Percentiles rank a stretch among this genome's conserved stretches.
These are phyloP conservation scores for Tokudaia tokunoshimensis DNA, from an alignment of 2,797 vertebrate genomes.

Conservation along the genomic window DNA sequence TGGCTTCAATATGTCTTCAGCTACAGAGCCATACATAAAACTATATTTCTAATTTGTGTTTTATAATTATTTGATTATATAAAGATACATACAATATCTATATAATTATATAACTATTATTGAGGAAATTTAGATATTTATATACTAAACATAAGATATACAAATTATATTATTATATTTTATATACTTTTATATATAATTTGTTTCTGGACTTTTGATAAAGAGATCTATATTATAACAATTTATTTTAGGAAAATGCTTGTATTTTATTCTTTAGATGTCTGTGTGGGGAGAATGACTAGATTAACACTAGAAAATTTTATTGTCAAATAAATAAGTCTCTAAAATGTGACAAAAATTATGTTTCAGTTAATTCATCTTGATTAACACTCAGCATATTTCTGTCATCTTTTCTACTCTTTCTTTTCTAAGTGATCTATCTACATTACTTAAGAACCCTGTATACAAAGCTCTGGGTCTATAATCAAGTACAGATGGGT, in stretches of 20 bases:
- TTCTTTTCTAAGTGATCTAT: background rate
- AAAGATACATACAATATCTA: background rate
- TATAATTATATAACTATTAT: background rate
- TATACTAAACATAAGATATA: background rate
- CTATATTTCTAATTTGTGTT: background rate
- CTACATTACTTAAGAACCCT: background rate
- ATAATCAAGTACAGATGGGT: background rate
- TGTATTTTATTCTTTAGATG: background rate
- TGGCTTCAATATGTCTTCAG: conserved; percentile 1
- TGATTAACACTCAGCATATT: background rate
- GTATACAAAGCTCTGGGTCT: background rate
- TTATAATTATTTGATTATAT: background rate
- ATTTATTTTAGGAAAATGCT: background rate
- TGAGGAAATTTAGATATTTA: background rate
- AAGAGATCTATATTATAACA: background rate
- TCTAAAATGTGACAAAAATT: background rate
- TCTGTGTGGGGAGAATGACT: background rate
- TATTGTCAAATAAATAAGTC: background rate
- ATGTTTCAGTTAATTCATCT: background rate
- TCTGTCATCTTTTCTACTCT: background rate
- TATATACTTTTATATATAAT: background rate
- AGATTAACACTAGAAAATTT: background rate
- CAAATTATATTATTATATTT: background rate
- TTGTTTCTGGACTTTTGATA: background rate
- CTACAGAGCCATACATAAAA: background rate